A percentile compares a stretch with the other conserved stretches of the same genome.
Evolutionary conservation across 2,888 invertebrate species (phyloP).

Genomic region (Dryadula phaetusa): DNA sequence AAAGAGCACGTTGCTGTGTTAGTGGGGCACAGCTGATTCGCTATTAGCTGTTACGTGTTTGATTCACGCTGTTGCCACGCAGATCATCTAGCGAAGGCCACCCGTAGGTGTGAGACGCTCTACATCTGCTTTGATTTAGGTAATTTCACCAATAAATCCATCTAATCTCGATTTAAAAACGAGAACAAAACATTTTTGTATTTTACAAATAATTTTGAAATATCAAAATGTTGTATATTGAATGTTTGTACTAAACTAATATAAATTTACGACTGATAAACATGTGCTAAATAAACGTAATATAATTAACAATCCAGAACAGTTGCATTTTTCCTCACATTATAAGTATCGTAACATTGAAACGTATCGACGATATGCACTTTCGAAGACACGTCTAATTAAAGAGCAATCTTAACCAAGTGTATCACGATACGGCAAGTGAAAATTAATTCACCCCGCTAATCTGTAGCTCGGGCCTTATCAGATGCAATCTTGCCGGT

Average conservation of each 20-base stretch:
- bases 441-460: slow-evolving; percentile 53
- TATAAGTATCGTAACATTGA: slow-evolving; percentile 7
- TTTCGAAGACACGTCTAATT: slow-evolving; percentile 46
- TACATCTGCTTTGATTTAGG: slow-evolving; percentile 13
- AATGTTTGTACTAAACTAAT: neutral
- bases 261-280: too few species aligned
- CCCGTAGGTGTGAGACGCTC: slow-evolving; percentile 40
- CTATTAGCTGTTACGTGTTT: slow-evolving; percentile 46
- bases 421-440: slow-evolving; percentile 47
- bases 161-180: neutral
- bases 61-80: slow-evolving; percentile 45
- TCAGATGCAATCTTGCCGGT: slow-evolving; percentile 54
- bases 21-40: slow-evolving; percentile 60
- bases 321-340: neutral
- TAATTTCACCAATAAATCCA: slow-evolving; percentile 16
- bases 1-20: slow-evolving; percentile 57
- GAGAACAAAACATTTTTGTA: slow-evolving; percentile 1
- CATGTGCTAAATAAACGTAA: too few species aligned
- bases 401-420: slow-evolving; percentile 59
- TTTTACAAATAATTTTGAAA: neutral
- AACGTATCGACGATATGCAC: slow-evolving; percentile 26
- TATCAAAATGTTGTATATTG: neutral
- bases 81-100: slow-evolving; percentile 38
- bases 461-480: slow-evolving; percentile 53
- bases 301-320: neutral